Percentiles rank a stretch among this genome's conserved stretches.
Conservation (phyloP, 2,797 vertebrate species). For the Rhinogobio ventralis region DNA sequence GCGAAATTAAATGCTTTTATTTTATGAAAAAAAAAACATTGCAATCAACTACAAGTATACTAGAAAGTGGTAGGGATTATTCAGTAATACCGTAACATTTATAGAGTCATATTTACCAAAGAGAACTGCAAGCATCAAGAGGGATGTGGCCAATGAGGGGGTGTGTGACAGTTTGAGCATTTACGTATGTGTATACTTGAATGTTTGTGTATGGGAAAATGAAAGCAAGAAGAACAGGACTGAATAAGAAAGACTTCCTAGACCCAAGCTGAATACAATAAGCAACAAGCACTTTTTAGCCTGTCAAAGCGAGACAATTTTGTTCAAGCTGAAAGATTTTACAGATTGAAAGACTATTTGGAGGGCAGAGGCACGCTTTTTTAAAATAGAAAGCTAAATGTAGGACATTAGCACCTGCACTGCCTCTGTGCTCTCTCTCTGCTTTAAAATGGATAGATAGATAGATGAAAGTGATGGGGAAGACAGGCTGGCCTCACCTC, state of each 20-base stretch:
- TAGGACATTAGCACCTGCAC: conserved; percentile 28
- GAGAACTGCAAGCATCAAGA: background rate
- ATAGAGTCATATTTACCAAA: background rate
- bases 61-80: background rate
- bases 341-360: conserved; percentile 13
- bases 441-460: conserved; percentile 13
- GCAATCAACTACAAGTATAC: background rate
- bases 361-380: background rate
- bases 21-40: no score
- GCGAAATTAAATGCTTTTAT: background rate
- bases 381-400: conserved; percentile 35
- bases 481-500: conserved; percentile 16
- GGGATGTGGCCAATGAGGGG: background rate
- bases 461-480: conserved; percentile 22
- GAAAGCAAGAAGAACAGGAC: conserved; percentile 12
- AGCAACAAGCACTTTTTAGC: conserved; percentile 18
- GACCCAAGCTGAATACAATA: conserved; percentile 27
- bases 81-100: background rate
- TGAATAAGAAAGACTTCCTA: conserved; percentile 19
- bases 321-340: conserved; percentile 23
- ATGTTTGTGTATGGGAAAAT: conserved; percentile 48
- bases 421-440: background rate
- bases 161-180: conserved; percentile 2
- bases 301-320: conserved; percentile 10
- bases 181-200: conserved; percentile 19